These are phyloP conservation scores for Melanostoma scalare DNA, from an alignment of 2,888 invertebrate genomes.

Conservation along the genomic window DNA sequence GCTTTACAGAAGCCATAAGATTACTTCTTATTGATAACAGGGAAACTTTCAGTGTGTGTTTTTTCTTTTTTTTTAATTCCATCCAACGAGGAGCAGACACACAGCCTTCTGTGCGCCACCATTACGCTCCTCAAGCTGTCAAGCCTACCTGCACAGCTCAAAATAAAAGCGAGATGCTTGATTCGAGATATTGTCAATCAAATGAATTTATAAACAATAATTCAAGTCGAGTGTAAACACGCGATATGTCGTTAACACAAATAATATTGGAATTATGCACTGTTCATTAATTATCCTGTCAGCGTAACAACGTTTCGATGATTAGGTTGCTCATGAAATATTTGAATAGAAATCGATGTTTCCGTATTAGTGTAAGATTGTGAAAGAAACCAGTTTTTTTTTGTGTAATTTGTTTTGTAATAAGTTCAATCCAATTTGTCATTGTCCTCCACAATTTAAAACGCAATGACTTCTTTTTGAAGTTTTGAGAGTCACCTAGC, in stretches of 20 bases:
- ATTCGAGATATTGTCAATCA: conserved; percentile 69
- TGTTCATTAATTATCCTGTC: conserved; percentile 69
- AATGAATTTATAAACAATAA: conserved; percentile 68
- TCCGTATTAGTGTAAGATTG: conserved; percentile 1
- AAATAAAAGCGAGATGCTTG: conserved; percentile 48
- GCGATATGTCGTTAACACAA: conserved; percentile 57
- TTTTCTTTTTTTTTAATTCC: conserved; percentile 14
- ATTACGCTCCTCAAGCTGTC: conserved; percentile 4
- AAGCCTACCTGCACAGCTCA: conserved; percentile 4
- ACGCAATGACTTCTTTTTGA: too few relatives aligned
- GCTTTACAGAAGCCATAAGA: conserved; percentile 64
- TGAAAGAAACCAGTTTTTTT: neutral
- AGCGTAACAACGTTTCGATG: conserved; percentile 30
- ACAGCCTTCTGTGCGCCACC: conserved; percentile 41
- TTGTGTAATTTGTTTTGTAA: too few relatives aligned
- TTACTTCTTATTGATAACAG: conserved; percentile 52
- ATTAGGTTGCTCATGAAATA: conserved; percentile 21
- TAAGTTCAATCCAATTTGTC: too few relatives aligned
- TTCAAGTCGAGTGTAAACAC: conserved; percentile 71
- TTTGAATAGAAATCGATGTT: neutral
- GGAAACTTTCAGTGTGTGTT: conserved; percentile 48
- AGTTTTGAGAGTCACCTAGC: too few relatives aligned
- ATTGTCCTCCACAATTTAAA: too few relatives aligned
- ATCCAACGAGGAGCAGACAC: conserved; percentile 25
- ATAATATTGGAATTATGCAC: conserved; percentile 59